phyloP scores from a whole-genome alignment of 2,797 vertebrate genomes.

The Alauda arvensis region DNA sequence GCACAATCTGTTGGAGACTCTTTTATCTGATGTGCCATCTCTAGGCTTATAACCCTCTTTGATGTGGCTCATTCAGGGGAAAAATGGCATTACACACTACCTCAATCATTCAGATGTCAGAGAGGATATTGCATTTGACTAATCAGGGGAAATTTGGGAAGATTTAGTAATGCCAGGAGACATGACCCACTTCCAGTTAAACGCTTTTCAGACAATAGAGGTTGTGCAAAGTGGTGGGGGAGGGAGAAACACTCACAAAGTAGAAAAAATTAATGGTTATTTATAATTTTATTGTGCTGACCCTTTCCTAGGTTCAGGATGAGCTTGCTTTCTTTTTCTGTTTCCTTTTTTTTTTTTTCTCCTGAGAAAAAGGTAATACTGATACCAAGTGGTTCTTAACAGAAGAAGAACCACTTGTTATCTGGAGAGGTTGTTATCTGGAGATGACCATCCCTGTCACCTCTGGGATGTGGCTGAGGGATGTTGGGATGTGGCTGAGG shows the following conservation, averaged over 20 bases:
- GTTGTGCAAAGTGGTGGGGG: not conserved
- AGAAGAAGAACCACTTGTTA: not conserved
- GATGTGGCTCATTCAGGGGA: constrained; percentile 48
- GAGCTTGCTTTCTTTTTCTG: not conserved
- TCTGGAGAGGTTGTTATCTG: not conserved
- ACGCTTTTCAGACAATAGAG: not conserved
- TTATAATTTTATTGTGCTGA: not conserved
- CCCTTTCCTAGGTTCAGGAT: not conserved
- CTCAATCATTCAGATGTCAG: constrained; percentile 41
- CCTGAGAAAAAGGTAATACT: not conserved
- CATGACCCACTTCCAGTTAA: constrained; percentile 53
- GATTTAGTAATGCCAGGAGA: constrained; percentile 46
- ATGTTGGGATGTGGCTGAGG: not conserved
- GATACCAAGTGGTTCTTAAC: fast-evolving
- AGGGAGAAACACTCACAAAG: not conserved
- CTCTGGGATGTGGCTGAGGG: not conserved
- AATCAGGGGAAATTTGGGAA: constrained; percentile 48
- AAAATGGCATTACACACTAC: constrained; percentile 42
- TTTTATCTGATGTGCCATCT: not conserved
- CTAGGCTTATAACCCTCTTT: constrained; percentile 2
- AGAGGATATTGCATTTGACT: constrained; percentile 26
- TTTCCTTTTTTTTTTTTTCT: not conserved
- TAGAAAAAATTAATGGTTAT: not conserved
- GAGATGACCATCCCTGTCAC: fast-evolving
- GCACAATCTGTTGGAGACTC: not conserved